Evolutionary conservation across 1,140 invertebrate genomes (phyloP), one percentile per base, ranked within the genome.

Genomic region (Drosophila hydei): DNA sequence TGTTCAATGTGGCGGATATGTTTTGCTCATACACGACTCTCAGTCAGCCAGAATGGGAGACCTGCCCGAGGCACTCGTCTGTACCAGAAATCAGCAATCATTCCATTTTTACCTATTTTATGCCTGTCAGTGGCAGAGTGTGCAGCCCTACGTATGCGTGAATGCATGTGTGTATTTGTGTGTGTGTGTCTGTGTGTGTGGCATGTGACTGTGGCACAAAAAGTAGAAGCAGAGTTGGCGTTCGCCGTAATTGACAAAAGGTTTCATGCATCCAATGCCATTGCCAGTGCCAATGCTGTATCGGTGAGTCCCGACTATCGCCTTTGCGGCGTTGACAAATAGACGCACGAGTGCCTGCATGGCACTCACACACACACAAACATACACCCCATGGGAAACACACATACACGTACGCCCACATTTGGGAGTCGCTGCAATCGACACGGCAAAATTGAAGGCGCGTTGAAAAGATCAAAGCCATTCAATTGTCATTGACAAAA

Each of bases 191-290:
- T 43, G 54, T 33, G 6, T 52, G 21, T 25, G 18, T 30, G 60
- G 4, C 7, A 16, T 40, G 19, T 63, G 7, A 18, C 43, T 19
- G 36, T 43, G 71, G 54, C 63, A 56, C 62, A 72, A 68, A 75
- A 63, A 56, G 45, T 56, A 48, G 58, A 55, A 61, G 36, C 52
- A 43, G 33, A 52, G 50, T 18, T 45, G 52, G 48, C 48, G 61
- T 43, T 42, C 18, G 42, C 23, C 69, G 83, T 88, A 87, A 87
- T 87, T 87, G 83, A 87, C 83, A 87, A 87, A 87, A 87, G 83
- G 83, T 87, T 88, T 88, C 75, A 81, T 75, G 81, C 81, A 81
- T 87, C 79, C 75, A 87, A 76, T 88, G 83, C 63, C 81, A 69
- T 50, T 61, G 70, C 56, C 65, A 71, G 51, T 16, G 64, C 62